These are phyloP conservation scores for Eupithecia vulgata DNA, from an alignment of 2,888 invertebrate genomes.

Conservation along the genomic window DNA sequence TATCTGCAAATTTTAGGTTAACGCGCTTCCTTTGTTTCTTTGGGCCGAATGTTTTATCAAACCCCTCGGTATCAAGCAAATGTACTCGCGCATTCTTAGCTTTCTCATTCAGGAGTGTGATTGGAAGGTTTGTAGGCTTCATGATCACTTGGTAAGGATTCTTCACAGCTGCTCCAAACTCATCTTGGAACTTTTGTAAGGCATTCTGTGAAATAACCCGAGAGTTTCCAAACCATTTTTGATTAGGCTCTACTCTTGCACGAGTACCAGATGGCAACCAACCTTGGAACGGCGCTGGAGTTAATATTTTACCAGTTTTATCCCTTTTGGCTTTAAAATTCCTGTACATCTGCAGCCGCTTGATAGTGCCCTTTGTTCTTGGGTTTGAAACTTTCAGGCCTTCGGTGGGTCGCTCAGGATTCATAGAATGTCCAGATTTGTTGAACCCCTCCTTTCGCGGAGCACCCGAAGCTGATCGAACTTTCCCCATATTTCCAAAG, in stretches of 20 bases:
- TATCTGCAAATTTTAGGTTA: constrained; percentile 88
- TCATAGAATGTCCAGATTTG: constrained; percentile 96
- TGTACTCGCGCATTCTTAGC: constrained; percentile 96
- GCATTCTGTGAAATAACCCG: constrained; percentile 97
- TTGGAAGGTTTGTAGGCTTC: constrained; percentile 97
- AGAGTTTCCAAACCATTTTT: constrained; percentile 99
- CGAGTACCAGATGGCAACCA: constrained; percentile 94
- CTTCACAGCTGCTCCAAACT: constrained; percentile 96
- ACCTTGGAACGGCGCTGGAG: constrained; percentile 98
- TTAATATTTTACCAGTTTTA: constrained; percentile 93
- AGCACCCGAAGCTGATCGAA: constrained; percentile 87
- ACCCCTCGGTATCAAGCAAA: constrained; percentile 97
- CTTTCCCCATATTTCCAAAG: constrained; percentile 88
- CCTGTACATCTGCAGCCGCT: constrained; percentile 98
- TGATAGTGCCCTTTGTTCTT: constrained; percentile 96
- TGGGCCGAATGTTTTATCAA: constrained; percentile 96
- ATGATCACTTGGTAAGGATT: constrained; percentile 99
- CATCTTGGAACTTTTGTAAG: constrained; percentile 95
- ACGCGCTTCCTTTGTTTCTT: constrained; percentile 97
- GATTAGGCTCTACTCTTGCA: constrained; percentile 98
- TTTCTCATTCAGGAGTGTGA: constrained; percentile 96
- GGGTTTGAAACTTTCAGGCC: constrained; percentile 92
- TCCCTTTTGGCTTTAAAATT: constrained; percentile 98
- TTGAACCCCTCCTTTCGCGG: constrained; percentile 94
- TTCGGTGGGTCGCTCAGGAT: constrained; percentile 92